Percentiles rank a stretch among this genome's conserved stretches.
Evolutionary conservation across 2,888 invertebrate genomes (phyloP).

Genomic region (Phasia obesa): DNA sequence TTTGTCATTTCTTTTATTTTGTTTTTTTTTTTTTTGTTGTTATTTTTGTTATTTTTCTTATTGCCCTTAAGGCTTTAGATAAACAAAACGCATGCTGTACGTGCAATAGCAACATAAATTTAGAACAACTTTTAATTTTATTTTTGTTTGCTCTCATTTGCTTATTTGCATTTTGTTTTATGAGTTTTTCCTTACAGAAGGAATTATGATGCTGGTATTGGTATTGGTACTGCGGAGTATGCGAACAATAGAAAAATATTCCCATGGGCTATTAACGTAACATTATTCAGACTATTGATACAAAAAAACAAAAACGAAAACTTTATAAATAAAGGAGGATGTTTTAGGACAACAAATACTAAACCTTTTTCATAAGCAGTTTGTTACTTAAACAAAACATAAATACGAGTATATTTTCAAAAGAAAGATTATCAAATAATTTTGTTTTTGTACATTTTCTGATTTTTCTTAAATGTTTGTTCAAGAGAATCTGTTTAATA

Average conservation of each 20-base stretch:
- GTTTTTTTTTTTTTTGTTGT: background rate
- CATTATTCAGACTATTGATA: constrained; percentile 24
- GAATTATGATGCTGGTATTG: background rate
- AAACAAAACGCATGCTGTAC: constrained; percentile 64
- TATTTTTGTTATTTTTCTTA: constrained; percentile 26
- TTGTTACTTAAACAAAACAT: too few species aligned
- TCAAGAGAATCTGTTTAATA: too few species aligned
- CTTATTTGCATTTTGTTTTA: background rate
- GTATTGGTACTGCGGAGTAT: background rate
- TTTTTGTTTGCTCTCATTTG: background rate
- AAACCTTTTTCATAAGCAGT: background rate
- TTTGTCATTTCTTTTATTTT: background rate
- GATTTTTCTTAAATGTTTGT: too few species aligned
- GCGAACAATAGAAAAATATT: constrained; percentile 8
- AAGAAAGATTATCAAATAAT: too few species aligned
- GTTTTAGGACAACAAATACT: background rate
- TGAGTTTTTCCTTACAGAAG: background rate
- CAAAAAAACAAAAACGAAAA: constrained; percentile 18
- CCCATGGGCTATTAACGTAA: constrained; percentile 29
- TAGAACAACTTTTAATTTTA: constrained; percentile 33
- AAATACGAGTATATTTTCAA: too few species aligned
- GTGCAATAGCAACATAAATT: constrained; percentile 53
- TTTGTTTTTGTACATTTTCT: too few species aligned
- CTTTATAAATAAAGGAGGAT: background rate
- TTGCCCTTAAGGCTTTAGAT: constrained; percentile 60